These are phyloP conservation scores for Acanthosoma haemorrhoidale DNA, from an alignment of 2,888 invertebrate species.

Conservation along the genomic window DNA sequence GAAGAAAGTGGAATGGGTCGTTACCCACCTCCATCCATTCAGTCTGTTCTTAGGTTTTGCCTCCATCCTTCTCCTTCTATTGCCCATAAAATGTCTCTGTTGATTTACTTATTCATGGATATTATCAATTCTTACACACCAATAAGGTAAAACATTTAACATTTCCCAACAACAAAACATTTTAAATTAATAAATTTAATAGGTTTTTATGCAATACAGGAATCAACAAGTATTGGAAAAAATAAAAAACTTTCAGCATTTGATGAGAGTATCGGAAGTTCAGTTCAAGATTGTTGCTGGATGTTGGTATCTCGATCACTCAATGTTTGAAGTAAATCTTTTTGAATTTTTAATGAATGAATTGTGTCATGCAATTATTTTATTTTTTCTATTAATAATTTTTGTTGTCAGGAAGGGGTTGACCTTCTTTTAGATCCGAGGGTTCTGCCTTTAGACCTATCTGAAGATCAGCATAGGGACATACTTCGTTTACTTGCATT, in stretches of 20 bases:
- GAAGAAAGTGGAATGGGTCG: slow-evolving; percentile 51
- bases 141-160: slow-evolving; percentile 29
- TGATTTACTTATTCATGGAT: slow-evolving; percentile 77
- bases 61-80: slow-evolving; percentile 54
- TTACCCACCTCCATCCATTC: slow-evolving; percentile 80
- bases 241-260: slow-evolving; percentile 71
- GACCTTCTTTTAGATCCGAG: slow-evolving; percentile 54
- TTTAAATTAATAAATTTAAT: background rate
- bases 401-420: slow-evolving; percentile 36
- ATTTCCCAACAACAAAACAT: no score
- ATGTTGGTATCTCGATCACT: slow-evolving; percentile 85
- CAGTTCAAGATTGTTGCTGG: slow-evolving; percentile 75
- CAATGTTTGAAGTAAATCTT: slow-evolving; percentile 66
- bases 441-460: slow-evolving; percentile 56
- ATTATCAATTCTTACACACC: slow-evolving; percentile 53
- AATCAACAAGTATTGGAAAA: slow-evolving; percentile 47
- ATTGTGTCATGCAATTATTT: background rate
- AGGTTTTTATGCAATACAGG: background rate
- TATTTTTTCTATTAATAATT: slow-evolving; percentile 1
- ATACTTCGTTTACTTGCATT: slow-evolving; percentile 61
- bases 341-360: slow-evolving; percentile 15
- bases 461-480: slow-evolving; percentile 67
- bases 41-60: slow-evolving; percentile 69
- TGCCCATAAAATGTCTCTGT: slow-evolving; percentile 68
- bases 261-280: slow-evolving; percentile 69